Percentiles rank a stretch among this genome's conserved stretches.
Evolutionary conservation across 1,140 invertebrate species (phyloP).

Genomic region (Papilio polytes): DNA sequence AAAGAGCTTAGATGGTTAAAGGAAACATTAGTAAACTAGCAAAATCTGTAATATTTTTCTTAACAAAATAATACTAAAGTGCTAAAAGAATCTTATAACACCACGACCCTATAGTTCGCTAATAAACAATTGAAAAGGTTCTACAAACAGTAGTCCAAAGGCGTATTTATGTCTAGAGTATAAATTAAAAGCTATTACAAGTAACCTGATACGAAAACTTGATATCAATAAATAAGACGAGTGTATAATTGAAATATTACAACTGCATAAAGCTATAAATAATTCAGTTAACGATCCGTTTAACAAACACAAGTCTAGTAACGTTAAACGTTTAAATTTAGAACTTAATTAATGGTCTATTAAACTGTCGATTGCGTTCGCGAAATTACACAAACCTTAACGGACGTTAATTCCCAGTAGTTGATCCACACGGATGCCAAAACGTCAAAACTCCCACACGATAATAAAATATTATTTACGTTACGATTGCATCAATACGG

Average conservation of each 20-base stretch:
- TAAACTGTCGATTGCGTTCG: conserved; percentile 21
- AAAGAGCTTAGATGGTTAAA: too few species aligned
- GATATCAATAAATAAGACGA: not conserved
- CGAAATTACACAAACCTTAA: not conserved
- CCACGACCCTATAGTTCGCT: too few species aligned
- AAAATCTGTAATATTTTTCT: too few species aligned
- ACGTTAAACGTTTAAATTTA: conserved; percentile 37
- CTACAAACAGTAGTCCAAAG: too few species aligned
- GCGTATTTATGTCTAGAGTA: not conserved
- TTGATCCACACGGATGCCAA: conserved; percentile 6
- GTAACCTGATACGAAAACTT: conserved; percentile 2
- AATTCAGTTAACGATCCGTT: conserved; percentile 20
- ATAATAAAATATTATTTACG: not conserved
- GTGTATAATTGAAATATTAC: conserved; percentile 33
- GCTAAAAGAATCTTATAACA: too few species aligned
- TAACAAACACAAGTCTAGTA: conserved; percentile 20
- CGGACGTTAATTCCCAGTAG: not conserved
- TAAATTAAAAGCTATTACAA: conserved; percentile 23
- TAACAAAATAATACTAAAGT: too few species aligned
- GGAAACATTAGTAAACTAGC: too few species aligned
- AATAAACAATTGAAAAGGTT: too few species aligned
- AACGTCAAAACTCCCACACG: conserved; percentile 16
- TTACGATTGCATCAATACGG: not conserved
- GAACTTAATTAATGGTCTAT: conserved; percentile 29
- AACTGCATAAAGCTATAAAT: conserved; percentile 23